These are phyloP conservation scores for Junonia oenone DNA, from an alignment of 2,888 invertebrate species.

Conservation along the genomic window DNA sequence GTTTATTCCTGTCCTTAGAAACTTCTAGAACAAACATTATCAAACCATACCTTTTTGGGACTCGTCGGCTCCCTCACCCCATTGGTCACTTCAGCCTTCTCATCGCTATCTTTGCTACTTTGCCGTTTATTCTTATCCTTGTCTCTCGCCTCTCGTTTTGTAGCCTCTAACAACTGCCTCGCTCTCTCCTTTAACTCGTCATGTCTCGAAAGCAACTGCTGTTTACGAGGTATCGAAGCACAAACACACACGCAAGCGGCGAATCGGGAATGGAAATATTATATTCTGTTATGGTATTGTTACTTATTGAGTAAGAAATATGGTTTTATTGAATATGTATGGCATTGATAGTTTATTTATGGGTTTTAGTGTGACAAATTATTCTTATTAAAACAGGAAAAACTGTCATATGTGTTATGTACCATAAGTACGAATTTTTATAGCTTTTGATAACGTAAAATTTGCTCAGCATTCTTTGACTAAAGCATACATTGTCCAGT, in stretches of 20 bases:
- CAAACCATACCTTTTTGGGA: slow-evolving; percentile 58
- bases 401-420: too few relatives aligned
- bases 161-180: slow-evolving; percentile 89
- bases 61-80: slow-evolving; percentile 59
- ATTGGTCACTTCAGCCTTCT: slow-evolving; percentile 83
- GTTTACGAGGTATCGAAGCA: slow-evolving; percentile 39
- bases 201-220: slow-evolving; percentile 88
- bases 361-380: too few relatives aligned
- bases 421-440: too few relatives aligned
- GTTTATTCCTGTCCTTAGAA: too few relatives aligned
- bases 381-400: too few relatives aligned
- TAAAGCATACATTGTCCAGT: too few relatives aligned
- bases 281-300: slow-evolving; percentile 34
- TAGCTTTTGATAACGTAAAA: too few relatives aligned
- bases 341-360: too few relatives aligned
- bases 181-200: slow-evolving; percentile 92
- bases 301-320: too few relatives aligned
- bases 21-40: background rate
- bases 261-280: slow-evolving; percentile 45
- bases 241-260: slow-evolving; percentile 48
- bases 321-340: too few relatives aligned
- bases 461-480: too few relatives aligned
- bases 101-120: slow-evolving; percentile 67
- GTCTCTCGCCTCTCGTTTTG: slow-evolving; percentile 83
- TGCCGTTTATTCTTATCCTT: slow-evolving; percentile 57